Evolutionary conservation across 2,113 vertebrate genomes (phyloP), one percentile per base, ranked within the genome.

Genomic region (Proterorhinus semilunaris): DNA sequence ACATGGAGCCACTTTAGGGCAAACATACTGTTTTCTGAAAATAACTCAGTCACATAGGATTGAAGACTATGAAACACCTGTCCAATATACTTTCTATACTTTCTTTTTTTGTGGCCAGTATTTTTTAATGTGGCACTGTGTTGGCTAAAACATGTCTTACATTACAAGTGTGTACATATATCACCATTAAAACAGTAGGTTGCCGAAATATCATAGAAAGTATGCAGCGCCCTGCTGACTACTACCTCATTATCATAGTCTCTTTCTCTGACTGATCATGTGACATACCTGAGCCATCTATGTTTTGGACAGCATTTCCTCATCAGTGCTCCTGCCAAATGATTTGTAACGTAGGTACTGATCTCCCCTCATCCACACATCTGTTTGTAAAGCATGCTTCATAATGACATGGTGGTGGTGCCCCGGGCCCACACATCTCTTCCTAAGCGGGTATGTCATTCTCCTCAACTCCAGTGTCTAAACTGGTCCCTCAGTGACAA

Each of bases 171-270:
- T 91, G 86, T 89, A 90, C 88, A 90, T 91, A 89, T 85, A 83
- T 87, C 76, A 71, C 71, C 76, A 17, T 82, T 72, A 73, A 71
- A 69, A 51, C 86, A 89, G 86, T 86, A 87, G 84, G 85, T 84
- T 90, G 89, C 85, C 79, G 75, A 85, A 83, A 81, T 81, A 86
- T 83, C 85, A 87, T 80, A 79, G 79, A 82, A 88, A 89, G 87
- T 88, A 90, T 83, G 89, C 89, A 93, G 88, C 89, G 65, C 79
- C 83, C 88, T 88, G 88, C 86, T 91, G 91, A 86, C 89, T 90
- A 85, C 91, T 91, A 91, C 91, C 91, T 92, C 92, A 91, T 88
- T 73, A 84, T 84, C 79, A 81, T 81, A 66, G 85, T 88, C 87
- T 81, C 71, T 82, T 83, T 77, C 73, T 87, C 83, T 73, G 68